Base-by-base conservation (phyloP, 2,797 vertebrate species). In the Picus viridis region DNA sequence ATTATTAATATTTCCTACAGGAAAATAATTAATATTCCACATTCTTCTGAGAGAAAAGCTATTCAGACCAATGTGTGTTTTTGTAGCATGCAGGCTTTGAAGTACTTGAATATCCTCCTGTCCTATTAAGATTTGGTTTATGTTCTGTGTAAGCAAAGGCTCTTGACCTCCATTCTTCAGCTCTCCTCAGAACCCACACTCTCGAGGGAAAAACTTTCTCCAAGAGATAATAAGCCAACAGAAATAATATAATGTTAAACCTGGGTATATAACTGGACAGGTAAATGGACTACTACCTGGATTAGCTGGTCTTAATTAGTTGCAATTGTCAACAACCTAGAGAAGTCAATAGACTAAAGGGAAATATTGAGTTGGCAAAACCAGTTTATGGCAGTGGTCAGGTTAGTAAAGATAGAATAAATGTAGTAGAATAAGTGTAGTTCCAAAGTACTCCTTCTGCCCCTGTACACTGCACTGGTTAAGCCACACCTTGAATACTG, bases 1-100 rank as follows among this genome's bases (percentile, higher is more conserved):
- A 62, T 74, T 82, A 73, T 71, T 73, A 79, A 36, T 79, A 71
- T 90, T 91, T 88, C 81, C 51, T 73, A 47, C 36, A 68, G 76
- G 41, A 71, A 83, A 24, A 54, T 15, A 84, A 73, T 61, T 74
- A 45, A 71, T 90, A 92, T 90, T 68, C 36, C 29, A 13, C 29
- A 26, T 83, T 69, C 47, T 29, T 83, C 20, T 75, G 73, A 15
- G 47, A 45, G 76, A 75, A 43, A 91, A 88, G 34, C 10, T 81
- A 3, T 56, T 74, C 53, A 89, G 20, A 47, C 22, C 27, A 65
- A n/a, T 12, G 12, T 12, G 26, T 51, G 13, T 16, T 85, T 85
- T 90, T 58, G 32, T n/a, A 72, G 6, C 12, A 43, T 34, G 8
- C 7, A 32, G 32, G 4, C 18, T 92, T 68, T 93, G 53, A 79